A percentile compares a stretch with the other conserved stretches of the same genome.
Evolutionary conservation across 2,113 vertebrate genomes (phyloP).

Genomic region (Lethenteron reissneri): DNA sequence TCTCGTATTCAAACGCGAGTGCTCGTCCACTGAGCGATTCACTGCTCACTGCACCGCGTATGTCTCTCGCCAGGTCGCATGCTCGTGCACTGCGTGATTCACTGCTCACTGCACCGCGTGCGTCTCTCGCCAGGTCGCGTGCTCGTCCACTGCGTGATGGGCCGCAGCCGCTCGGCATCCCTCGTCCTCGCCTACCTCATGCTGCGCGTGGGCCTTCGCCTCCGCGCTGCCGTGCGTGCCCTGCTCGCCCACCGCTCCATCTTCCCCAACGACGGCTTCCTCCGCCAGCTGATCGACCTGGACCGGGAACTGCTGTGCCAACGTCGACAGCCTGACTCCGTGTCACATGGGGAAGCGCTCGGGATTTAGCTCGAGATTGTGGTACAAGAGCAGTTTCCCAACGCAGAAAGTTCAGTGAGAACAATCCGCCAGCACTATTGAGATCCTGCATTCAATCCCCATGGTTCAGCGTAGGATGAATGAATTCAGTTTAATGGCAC

Average conservation of each 20-base stretch:
- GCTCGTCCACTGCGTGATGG: conserved; percentile 17
- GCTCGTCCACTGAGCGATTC: conserved; percentile 16
- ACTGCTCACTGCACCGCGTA: background rate
- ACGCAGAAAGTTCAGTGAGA: too few relatives aligned
- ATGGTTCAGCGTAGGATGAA: too few relatives aligned
- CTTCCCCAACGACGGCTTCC: conserved; percentile 16
- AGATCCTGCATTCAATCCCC: too few relatives aligned
- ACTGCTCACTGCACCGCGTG: conserved; percentile 1
- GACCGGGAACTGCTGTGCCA: conserved; percentile 12
- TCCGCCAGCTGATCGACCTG: conserved; percentile 16
- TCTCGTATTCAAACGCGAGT: conserved; percentile 9
- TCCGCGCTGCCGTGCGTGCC: conserved; percentile 15
- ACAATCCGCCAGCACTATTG: too few relatives aligned
- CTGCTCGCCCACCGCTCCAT: conserved; percentile 13
- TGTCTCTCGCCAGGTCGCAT: conserved; percentile 10
- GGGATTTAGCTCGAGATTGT: too few relatives aligned
- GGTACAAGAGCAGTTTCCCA: too few relatives aligned
- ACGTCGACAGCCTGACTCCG: background rate
- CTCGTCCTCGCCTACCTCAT: conserved; percentile 18
- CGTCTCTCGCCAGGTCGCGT: conserved; percentile 11
- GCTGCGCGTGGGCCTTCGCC: conserved; percentile 14
- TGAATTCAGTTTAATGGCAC: too few relatives aligned
- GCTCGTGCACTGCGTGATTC: conserved; percentile 17
- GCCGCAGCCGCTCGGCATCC: conserved; percentile 15
- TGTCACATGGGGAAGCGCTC: too few relatives aligned